Evolutionary conservation across 2,888 invertebrate genomes (phyloP).

Genomic region (Abrostola tripartita): DNA sequence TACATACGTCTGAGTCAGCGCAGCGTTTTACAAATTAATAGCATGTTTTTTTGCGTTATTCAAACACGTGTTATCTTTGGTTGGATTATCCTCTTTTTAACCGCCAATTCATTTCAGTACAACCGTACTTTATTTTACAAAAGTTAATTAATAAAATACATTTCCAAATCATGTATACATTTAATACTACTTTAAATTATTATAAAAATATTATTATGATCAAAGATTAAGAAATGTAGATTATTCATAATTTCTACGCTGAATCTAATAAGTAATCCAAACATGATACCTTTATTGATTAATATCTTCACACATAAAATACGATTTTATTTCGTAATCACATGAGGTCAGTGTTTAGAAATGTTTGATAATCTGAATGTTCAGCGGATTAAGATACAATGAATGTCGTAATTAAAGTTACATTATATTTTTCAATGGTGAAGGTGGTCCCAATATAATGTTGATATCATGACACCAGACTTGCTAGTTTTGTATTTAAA

Average conservation of each 20-base stretch:
- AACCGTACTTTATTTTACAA: slow-evolving; percentile 1
- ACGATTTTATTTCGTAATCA: slow-evolving; percentile 5
- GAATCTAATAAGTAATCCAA: slow-evolving; percentile 1
- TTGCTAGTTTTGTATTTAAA: slow-evolving; percentile 27
- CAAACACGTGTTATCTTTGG: slow-evolving; percentile 41
- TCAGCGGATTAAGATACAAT: slow-evolving; percentile 18
- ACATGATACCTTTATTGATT: slow-evolving; percentile 3
- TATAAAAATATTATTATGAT: slow-evolving; percentile 22
- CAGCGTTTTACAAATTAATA: background rate
- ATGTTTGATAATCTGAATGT: slow-evolving; percentile 1
- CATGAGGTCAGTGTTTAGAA: background rate
- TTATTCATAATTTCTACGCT: background rate
- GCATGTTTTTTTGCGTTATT: slow-evolving; percentile 10
- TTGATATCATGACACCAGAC: slow-evolving; percentile 19
- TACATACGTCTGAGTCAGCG: background rate
- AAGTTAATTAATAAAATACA: slow-evolving; percentile 7
- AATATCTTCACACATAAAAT: background rate
- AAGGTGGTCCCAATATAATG: slow-evolving; percentile 43
- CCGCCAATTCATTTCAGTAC: slow-evolving; percentile 18
- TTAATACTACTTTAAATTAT: slow-evolving; percentile 20
- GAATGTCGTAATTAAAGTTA: slow-evolving; percentile 9
- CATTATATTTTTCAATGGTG: slow-evolving; percentile 35
- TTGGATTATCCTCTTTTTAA: slow-evolving; percentile 15
- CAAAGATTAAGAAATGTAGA: slow-evolving; percentile 13
- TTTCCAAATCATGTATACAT: slow-evolving; percentile 8